phyloP scores from a whole-genome alignment of 1,140 invertebrate species.

The Platyscapa corneri region DNA sequence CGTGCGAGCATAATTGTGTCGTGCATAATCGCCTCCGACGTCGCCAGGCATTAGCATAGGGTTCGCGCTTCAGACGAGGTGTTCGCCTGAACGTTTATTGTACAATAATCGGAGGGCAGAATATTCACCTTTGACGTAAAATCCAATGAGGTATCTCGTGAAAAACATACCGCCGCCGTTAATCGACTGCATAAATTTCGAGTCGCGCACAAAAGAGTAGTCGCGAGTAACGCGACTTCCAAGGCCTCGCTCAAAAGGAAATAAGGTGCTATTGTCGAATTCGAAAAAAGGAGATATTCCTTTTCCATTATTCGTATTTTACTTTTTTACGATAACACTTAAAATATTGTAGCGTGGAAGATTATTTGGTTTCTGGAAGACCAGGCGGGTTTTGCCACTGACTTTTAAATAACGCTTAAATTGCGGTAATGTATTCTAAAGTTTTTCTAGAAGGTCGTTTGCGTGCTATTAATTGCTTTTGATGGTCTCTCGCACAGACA shows the following conservation, averaged over 20 bases:
- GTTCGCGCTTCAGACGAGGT: constrained; percentile 19
- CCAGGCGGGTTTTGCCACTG: background rate
- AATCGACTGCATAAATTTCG: constrained; percentile 32
- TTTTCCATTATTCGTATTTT: background rate
- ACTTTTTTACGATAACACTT: background rate
- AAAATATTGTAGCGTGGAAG: background rate
- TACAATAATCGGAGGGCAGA: background rate
- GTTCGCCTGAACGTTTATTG: constrained; percentile 7
- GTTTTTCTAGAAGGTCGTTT: background rate
- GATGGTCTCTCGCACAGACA: background rate
- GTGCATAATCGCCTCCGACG: constrained; percentile 31
- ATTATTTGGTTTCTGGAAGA: background rate
- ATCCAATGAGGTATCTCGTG: constrained; percentile 7
- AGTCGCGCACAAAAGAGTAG: background rate
- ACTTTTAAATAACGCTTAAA: constrained; percentile 44
- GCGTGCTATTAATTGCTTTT: constrained; percentile 10
- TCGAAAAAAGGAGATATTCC: background rate
- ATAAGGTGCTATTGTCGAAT: background rate
- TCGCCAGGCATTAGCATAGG: constrained; percentile 21
- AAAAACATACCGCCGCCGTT: constrained; percentile 4
- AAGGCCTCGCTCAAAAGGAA: background rate
- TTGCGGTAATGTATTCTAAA: constrained; percentile 33
- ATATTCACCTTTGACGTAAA: background rate
- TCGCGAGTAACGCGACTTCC: background rate
- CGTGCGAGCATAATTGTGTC: constrained; percentile 35